Base-by-base conservation (phyloP, 2,113 vertebrate genomes). In the Peucedramus taeniatus region DNA sequence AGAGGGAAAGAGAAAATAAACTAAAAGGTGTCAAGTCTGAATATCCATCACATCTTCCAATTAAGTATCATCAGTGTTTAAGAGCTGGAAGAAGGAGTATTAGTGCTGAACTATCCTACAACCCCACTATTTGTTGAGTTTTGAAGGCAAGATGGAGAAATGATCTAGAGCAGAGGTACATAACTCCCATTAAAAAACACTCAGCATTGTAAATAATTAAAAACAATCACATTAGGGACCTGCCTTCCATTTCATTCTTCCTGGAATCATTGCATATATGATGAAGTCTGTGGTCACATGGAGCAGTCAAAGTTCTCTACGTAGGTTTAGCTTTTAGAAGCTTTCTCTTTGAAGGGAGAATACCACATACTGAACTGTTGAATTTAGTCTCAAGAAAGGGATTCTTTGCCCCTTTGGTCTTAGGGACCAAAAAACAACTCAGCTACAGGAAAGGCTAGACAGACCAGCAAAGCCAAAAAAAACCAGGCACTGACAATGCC, bases 201-300 rank as follows among this genome's bases (percentile, higher is more conserved):
- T 98, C 96, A 97, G 33, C 92, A 92, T 51, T 90, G 44, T 98
- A 97, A 98, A 98, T 98, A 98, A 98, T 98, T 98, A 83, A 98
- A 82, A 96, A 28, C 87, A 78, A 88, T 61, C 87, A 70, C 93
- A 97, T 96, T 81, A 93, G 78, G 87, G 91, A 94, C 31, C 15
- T 90, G 57, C 93, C 39, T 91, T 90, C 53, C 78, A 39, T 80
- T 96, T 92, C 40, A 86, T 79, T 90, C 93, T 97, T 96, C 94
- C 96, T 88, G 96, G 96, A 97, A 97, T 75, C 10, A 2, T 15
- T 80, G 87, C 77, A 75, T 63, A 66, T 59, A 35, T 66, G 78
- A 68, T 82, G 70, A 85, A 80, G n/a, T 54, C 28, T 10, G 1
- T 3, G 31, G 56, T 75, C 63, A 64, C 50, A 78, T 0, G 0